A percentile compares a stretch with the other conserved stretches of the same genome.
Evolutionary conservation across 2,113 vertebrate species (phyloP).

Genomic region (Perca schrenkii): DNA sequence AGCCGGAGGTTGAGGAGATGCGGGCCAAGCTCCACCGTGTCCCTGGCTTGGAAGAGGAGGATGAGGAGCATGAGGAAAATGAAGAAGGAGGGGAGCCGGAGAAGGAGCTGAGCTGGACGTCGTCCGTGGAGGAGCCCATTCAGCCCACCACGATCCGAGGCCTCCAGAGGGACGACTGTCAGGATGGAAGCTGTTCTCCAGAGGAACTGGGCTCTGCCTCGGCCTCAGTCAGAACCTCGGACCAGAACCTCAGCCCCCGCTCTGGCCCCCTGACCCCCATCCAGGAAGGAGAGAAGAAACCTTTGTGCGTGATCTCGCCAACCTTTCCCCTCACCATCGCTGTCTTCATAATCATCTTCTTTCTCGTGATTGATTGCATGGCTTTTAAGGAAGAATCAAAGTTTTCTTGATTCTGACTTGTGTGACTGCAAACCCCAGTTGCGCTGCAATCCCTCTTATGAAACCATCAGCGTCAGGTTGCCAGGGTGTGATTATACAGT

Average conservation of each 20-base stretch:
- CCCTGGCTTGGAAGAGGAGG: slow-evolving; percentile 72
- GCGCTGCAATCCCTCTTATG: neutral
- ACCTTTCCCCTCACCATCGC: neutral
- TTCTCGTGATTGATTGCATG: slow-evolving; percentile 53
- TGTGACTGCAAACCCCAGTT: slow-evolving; percentile 66
- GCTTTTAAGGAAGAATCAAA: slow-evolving; percentile 48
- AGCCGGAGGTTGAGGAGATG: slow-evolving; percentile 25
- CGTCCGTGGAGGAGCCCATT: slow-evolving; percentile 79
- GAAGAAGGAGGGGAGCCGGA: slow-evolving; percentile 61
- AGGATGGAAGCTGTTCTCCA: slow-evolving; percentile 74
- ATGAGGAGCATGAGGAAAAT: slow-evolving; percentile 61
- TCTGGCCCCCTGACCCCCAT: slow-evolving; percentile 71
- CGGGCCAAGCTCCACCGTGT: slow-evolving; percentile 66
- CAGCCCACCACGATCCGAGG: slow-evolving; percentile 65
- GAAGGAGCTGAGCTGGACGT: slow-evolving; percentile 70
- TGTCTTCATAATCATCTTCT: slow-evolving; percentile 18
- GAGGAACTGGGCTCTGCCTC: slow-evolving; percentile 59
- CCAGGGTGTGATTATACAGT: neutral
- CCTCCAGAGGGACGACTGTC: slow-evolving; percentile 79
- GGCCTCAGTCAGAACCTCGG: slow-evolving; percentile 43
- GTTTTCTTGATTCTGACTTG: slow-evolving; percentile 21
- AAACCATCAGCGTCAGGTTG: neutral
- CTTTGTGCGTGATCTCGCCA: slow-evolving; percentile 76
- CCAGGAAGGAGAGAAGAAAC: slow-evolving; percentile 72
- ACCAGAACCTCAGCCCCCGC: slow-evolving; percentile 66